Base-by-base conservation (phyloP, 1,140 invertebrate species). In the Eupeodes corollae region DNA sequence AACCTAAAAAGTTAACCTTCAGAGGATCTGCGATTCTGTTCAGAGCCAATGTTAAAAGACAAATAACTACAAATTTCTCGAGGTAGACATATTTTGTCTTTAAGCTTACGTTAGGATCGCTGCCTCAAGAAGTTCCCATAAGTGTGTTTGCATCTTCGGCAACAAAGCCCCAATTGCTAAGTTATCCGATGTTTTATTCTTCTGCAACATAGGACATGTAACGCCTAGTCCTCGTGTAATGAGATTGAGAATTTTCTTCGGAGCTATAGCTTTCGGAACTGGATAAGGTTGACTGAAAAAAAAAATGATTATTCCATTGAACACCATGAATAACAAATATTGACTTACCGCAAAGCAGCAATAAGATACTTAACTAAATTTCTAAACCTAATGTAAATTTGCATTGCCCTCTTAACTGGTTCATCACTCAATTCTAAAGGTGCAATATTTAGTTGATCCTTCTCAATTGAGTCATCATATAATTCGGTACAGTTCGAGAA, bases 211-310 rank as follows among this genome's bases (percentile, higher is more conserved):
- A 9, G n/a, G n/a, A 32, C 46, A 45, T 31, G 39, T 53, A 5
- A 53, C 40, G 21, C 32, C 43, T 14, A 53, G 16, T 14, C 52
- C 52, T 15, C 52, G 34, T 21, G 15, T 16, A 16, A 51, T 44
- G 5, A 53, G 13, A 26, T 46, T 41, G 18, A 50, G 26, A 19
- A 53, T 45, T 37, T 33, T 45, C 14, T 16, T 50, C 14, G 42
- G 18, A 15, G 21, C 3, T 33, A 50, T 39, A 1, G 48, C 34
- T 32, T 50, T 52, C 9, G 45, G 19, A 9, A 50, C 45, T 15
- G 51, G 51, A 45, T 47, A 52, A 6, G 51, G 45, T n/a, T 48
- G 39, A 13, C 47, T 48, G 10, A 32, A 43, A 42, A 43, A 6
- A 37, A 37, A 10, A 38, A n/a, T 37, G 5, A 21, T 12, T 13